Conservation (phyloP, 1,140 invertebrate genomes). For the Aphaenogaster ashmeadi region DNA sequence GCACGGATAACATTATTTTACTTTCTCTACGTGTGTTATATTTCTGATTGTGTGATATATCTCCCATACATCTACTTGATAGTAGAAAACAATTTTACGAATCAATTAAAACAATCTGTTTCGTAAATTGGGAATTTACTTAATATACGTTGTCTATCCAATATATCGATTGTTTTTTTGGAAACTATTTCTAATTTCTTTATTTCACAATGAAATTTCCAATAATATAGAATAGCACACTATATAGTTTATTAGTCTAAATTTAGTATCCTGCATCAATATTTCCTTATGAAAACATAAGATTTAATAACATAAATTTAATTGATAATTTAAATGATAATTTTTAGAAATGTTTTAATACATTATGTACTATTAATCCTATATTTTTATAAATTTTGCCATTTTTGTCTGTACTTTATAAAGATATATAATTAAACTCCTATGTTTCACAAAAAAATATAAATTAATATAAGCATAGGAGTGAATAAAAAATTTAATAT, state of each 20-base stretch:
- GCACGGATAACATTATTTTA: background rate
- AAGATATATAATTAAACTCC: background rate
- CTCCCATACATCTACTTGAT: background rate
- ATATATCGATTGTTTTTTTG: background rate
- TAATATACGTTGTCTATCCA: background rate
- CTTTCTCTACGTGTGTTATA: slow-evolving; percentile 25
- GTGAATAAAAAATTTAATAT: background rate
- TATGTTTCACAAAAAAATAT: background rate
- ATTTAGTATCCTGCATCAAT: background rate
- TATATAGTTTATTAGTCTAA: background rate
- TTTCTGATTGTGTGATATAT: background rate
- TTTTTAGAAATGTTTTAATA: no score
- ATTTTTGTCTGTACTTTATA: background rate
- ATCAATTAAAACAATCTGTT: background rate
- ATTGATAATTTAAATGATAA: no score
- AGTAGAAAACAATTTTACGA: background rate
- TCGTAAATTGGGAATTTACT: background rate
- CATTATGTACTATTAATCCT: background rate
- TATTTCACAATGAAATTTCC: background rate
- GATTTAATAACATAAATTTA: background rate
- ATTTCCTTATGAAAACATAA: background rate
- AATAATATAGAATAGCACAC: background rate
- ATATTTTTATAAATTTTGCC: background rate
- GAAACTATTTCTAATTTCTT: no score
- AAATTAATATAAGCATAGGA: background rate